Base-by-base conservation (phyloP, 2,113 vertebrate species). In the Petrocephalus microphthalmus region DNA sequence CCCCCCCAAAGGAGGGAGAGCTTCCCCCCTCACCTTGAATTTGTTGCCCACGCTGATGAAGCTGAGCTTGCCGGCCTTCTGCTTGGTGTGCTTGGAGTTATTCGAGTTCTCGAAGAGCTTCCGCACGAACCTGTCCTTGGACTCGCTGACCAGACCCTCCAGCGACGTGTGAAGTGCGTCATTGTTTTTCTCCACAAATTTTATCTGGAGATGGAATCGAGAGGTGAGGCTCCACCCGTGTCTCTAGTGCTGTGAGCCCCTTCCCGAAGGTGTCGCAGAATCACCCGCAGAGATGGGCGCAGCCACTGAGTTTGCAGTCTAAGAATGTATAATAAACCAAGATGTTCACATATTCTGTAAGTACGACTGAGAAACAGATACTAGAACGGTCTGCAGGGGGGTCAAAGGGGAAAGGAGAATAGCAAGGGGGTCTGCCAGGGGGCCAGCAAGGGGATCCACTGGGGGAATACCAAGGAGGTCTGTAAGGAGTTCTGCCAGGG, bases 41-140 rank as follows among this genome's bases (percentile, higher is more conserved):
- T 99, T 99, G 96, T 99, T 99, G 60, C 97, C 98, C 56, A 99
- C 98, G 0, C 98, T 99, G 94, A 99, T 99, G 95, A 99, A 99
- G 92, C 96, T 95, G 51, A 99, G 97, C 88, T 99, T 99, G 67
- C 98, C 98, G 0, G 98, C 96, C 94, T 99, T 99, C 92, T 98
- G 98, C 92, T 98, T 99, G 8, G 94, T 88, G 88, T 98, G 97
- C 92, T 95, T 97, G 92, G 96, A 96, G 92, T 97, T 97, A 93
- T 96, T 97, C 87, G 95, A 96, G 89, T 96, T 96, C 82, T 98
- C 97, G 86, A 99, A 99, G 10, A 99, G 95, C 25, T 97, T 93
- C 1, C 96, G 95, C 81, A 99, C 92, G 91, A 99, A 99, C 49
- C 94, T 95, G 92, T 99, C 98, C 90, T 96, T 97, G 74, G 98